Percentiles rank a stretch among this genome's conserved stretches.
These are phyloP conservation scores for Hydrozoanthus gracilis DNA, from an alignment of 92 coral and sea anemone genomes.

Conservation along the genomic window DNA sequence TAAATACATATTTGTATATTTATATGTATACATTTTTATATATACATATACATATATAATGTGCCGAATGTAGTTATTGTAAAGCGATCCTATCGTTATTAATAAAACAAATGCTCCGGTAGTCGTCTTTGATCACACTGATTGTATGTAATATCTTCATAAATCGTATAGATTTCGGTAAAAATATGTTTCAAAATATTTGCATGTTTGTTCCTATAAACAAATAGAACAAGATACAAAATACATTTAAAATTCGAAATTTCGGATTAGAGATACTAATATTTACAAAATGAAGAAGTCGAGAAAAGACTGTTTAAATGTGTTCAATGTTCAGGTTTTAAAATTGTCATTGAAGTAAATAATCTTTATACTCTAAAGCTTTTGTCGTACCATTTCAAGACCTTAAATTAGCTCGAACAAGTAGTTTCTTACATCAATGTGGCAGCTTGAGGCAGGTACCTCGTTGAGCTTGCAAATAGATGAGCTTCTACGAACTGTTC, in stretches of 20 bases:
- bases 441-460: constrained; percentile 11
- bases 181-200: background rate
- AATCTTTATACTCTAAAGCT: constrained; percentile 23
- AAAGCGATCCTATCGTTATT: background rate
- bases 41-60: no score
- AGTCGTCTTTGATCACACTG: constrained; percentile 4
- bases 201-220: constrained; percentile 27
- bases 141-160: constrained; percentile 3
- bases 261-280: background rate
- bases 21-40: no score
- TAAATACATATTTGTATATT: no score
- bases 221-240: constrained; percentile 11
- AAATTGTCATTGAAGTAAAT: background rate
- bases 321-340: background rate
- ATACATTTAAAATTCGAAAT: constrained; percentile 18
- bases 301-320: background rate
- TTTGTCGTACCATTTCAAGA: constrained; percentile 12
- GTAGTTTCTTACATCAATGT: background rate
- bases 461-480: background rate
- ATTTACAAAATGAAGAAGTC: background rate
- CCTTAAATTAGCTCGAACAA: constrained; percentile 2
- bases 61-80: constrained; percentile 23
- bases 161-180: constrained; percentile 37
- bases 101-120: background rate
- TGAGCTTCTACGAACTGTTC: background rate